A percentile compares a stretch with the other conserved stretches of the same genome.
Evolutionary conservation across 2,888 invertebrate genomes (phyloP).

Genomic region (Heteromurus nitidus): DNA sequence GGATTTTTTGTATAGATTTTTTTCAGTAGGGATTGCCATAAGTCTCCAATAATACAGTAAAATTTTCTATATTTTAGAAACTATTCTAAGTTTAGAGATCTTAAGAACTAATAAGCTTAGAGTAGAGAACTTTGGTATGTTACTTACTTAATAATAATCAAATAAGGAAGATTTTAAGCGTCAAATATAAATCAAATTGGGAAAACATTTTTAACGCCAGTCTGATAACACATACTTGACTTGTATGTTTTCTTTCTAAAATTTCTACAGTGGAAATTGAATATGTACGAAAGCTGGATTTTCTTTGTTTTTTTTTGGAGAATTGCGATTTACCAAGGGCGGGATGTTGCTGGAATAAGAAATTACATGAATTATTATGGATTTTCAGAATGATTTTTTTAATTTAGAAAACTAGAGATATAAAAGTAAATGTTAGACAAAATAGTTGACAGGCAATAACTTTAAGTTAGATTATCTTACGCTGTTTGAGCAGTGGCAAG

Average conservation of each 20-base stretch:
- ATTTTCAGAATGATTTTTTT: too few species aligned
- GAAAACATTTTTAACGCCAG: too few species aligned
- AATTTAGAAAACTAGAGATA: background rate
- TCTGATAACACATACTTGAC: too few species aligned
- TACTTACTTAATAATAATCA: too few species aligned
- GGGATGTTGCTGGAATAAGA: conserved; percentile 28
- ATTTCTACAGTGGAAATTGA: conserved; percentile 20
- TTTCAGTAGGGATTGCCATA: conserved; percentile 62
- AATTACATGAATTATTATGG: conserved; percentile 1
- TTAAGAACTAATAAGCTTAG: background rate
- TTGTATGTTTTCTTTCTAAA: too few species aligned
- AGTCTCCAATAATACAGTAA: conserved; percentile 22
- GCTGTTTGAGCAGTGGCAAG: conserved; percentile 38
- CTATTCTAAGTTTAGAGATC: background rate
- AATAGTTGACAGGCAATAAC: too few species aligned
- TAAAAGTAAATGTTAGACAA: too few species aligned
- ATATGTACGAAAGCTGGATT: conserved; percentile 51
- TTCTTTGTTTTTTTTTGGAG: conserved; percentile 10
- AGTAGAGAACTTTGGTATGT: background rate
- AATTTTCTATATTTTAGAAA: background rate
- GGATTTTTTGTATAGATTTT: background rate
- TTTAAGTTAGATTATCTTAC: background rate
- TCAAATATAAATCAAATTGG: too few species aligned
- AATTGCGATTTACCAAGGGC: conserved; percentile 24
- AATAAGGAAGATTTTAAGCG: too few species aligned